Base-by-base conservation (phyloP, 2,888 invertebrate species). In the Trachelus tabidus region DNA sequence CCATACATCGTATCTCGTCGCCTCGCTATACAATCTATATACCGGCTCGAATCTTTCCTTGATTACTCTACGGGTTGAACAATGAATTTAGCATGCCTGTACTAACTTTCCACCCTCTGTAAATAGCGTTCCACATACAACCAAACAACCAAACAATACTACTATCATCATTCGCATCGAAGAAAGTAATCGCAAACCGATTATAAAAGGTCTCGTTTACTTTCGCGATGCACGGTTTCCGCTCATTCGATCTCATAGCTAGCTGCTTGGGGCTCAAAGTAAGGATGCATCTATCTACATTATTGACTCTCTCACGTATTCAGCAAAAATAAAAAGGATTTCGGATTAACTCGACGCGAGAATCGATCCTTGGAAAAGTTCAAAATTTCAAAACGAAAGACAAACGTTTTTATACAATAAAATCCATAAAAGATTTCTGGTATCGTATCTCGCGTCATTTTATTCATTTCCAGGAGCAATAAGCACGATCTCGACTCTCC, bases 221-320 rank as follows among this genome's bases (percentile, higher is more conserved):
- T 87, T 85, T 87, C 85, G 82, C 76, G 73, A 81, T 78, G 82
- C 85, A 85, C 89, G 85, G 80, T 85, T 87, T 85, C 86, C 84
- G 87, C 88, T 86, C 85, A 83, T 82, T 84, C 83, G 75, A 37
- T 75, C 78, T 89, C 87, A 90, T 89, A 89, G 88, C 89, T 91
- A 90, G 90, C 88, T 91, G 91, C 90, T 91, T 91, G 90, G 91
- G 91, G 89, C 87, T 89, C 88, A 82, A 86, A 85, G 87, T 89
- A 90, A 87, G 87, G 87, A 83, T 82, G 81, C 83, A 84, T 80
- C 75, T 73, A 73, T 69, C 73, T 73, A 73, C 23, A 73, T 34
- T 30, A 69, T 69, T 40, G 40, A 40, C 40, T 40, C 40, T 40
- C 4, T 40, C 40, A 40, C 15, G 40, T 40, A 40, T 40, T 40